These are phyloP conservation scores for Polia nebulosa DNA, from an alignment of 2,888 invertebrate species.

Conservation along the genomic window DNA sequence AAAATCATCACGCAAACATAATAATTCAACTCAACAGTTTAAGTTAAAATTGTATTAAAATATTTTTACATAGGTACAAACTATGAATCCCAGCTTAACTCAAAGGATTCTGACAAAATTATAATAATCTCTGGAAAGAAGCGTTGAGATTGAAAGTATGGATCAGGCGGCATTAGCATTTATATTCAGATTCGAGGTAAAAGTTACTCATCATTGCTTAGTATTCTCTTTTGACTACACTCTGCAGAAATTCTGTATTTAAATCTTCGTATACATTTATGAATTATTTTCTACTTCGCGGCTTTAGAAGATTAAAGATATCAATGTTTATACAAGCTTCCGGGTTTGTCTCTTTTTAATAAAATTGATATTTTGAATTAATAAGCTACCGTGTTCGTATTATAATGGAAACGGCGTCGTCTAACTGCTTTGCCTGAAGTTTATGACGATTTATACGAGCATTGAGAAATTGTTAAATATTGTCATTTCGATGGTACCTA, in stretches of 20 bases:
- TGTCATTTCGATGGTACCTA: too few relatives aligned
- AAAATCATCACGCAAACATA: background rate
- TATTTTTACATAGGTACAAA: conserved; percentile 82
- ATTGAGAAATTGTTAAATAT: background rate
- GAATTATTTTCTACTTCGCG: conserved; percentile 57
- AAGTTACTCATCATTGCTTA: conserved; percentile 86
- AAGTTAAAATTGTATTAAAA: conserved; percentile 70
- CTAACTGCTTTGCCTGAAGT: background rate
- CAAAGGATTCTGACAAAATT: conserved; percentile 87
- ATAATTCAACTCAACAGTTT: conserved; percentile 1
- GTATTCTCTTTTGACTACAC: conserved; percentile 73
- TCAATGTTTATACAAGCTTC: conserved; percentile 57
- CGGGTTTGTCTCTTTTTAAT: conserved; percentile 43
- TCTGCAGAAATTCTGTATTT: conserved; percentile 59
- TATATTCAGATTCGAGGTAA: conserved; percentile 86
- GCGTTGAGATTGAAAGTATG: conserved; percentile 84
- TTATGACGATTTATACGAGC: background rate
- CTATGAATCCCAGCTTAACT: conserved; percentile 78
- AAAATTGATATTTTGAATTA: conserved; percentile 24
- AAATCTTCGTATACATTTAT: conserved; percentile 62
- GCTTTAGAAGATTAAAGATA: conserved; percentile 59
- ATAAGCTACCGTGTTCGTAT: background rate
- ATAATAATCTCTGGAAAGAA: conserved; percentile 88
- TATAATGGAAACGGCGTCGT: background rate
- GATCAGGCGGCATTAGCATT: conserved; percentile 88